A percentile compares a stretch with the other conserved stretches of the same genome.
phyloP scores from a whole-genome alignment of 1,140 invertebrate species.

The Danaus melanippus region DNA sequence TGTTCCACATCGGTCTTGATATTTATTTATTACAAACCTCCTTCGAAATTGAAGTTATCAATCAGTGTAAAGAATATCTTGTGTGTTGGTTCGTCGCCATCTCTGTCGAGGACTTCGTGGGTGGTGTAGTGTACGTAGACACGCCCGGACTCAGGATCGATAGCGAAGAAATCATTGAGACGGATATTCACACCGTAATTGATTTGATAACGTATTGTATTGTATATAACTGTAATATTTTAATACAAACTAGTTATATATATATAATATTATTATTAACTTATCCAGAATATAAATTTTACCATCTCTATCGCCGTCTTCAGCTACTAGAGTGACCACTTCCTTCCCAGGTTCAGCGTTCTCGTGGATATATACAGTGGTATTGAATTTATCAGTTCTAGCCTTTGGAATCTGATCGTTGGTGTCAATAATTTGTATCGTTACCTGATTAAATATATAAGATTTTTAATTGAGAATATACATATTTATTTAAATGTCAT shows the following conservation, averaged over 20 bases:
- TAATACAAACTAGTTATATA: neutral
- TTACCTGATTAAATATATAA: conserved; percentile 42
- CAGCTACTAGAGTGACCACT: conserved; percentile 47
- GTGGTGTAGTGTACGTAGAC: conserved; percentile 57
- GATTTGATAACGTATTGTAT: conserved; percentile 55
- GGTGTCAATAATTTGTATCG: conserved; percentile 67
- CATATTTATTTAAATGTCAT: too few species aligned
- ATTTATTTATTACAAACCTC: conserved; percentile 35
- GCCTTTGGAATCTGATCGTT: conserved; percentile 67
- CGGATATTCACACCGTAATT: conserved; percentile 56
- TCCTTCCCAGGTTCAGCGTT: conserved; percentile 41
- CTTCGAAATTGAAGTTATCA: conserved; percentile 69
- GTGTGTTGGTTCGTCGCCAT: conserved; percentile 53
- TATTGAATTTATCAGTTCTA: conserved; percentile 30
- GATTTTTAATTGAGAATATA: too few species aligned
- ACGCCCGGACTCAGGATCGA: conserved; percentile 54
- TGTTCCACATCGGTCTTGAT: too few species aligned
- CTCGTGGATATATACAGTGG: conserved; percentile 49
- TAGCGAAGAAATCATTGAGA: conserved; percentile 59
- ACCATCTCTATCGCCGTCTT: conserved; percentile 73
- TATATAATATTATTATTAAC: neutral
- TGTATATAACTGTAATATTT: conserved; percentile 43
- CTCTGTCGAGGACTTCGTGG: conserved; percentile 62
- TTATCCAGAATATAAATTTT: conserved; percentile 19
- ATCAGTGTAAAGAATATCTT: conserved; percentile 62